A percentile compares a stretch with the other conserved stretches of the same genome.
Evolutionary conservation across 2,113 vertebrate genomes (phyloP).

Genomic region (Catagonus wagneri): DNA sequence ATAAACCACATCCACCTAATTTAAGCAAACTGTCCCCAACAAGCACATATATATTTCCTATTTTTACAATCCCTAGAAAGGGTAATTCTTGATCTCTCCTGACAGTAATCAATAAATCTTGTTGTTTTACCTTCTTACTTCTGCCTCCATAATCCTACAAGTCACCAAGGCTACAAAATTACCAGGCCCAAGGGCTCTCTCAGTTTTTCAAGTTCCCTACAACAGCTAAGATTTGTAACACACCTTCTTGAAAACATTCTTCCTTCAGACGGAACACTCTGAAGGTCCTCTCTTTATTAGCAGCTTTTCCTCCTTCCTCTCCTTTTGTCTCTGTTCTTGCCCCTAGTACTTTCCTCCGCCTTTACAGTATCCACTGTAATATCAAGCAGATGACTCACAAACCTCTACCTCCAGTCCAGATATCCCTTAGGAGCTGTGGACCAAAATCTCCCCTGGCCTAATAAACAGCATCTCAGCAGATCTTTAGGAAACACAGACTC

Average conservation of each 20-base stretch:
- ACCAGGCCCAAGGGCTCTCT: not conserved
- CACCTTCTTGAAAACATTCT: not conserved
- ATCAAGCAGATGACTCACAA: not conserved
- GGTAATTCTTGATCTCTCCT: not conserved
- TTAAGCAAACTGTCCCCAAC: not conserved
- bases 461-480: not conserved
- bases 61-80: conserved; percentile 20
- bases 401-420: not conserved
- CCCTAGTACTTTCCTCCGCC: not conserved
- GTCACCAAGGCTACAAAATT: not conserved
- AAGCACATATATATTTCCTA: not conserved
- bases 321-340: not conserved
- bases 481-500: not conserved
- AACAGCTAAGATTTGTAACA: not conserved
- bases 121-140: not conserved
- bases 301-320: not conserved
- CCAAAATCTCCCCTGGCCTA: not conserved
- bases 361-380: not conserved
- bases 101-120: conserved; percentile 18
- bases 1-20: conserved; percentile 39
- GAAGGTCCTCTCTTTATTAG: not conserved
- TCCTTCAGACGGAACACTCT: not conserved
- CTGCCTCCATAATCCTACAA: not conserved
- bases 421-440: not conserved
- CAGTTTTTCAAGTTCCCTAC: not conserved